Base-by-base conservation (phyloP, 2,888 invertebrate species). In the Eutolmus rufibarbis region DNA sequence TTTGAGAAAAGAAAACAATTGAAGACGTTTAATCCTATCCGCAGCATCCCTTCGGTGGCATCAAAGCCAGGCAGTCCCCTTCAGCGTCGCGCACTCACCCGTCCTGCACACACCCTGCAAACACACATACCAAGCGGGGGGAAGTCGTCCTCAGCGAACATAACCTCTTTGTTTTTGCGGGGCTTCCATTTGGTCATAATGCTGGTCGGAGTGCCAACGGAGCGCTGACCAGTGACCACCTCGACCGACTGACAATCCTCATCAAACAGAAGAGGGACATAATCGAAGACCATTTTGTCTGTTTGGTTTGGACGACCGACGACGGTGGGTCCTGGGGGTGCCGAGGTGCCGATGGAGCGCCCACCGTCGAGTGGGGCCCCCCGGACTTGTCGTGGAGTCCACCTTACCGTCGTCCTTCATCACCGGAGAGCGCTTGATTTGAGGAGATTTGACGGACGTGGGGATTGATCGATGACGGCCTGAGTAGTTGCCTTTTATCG, bases 241-340 rank as follows among this genome's bases (percentile, higher is more conserved):
- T 74, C 74, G 74, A 74, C 46, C 85, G 85, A 76, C 86, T 88
- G 86, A 88, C 88, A 88, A 87, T 88, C 86, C 86, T 88, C 86
- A 86, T 85, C 87, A 87, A 86, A 87, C 87, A 74, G 77, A 86
- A 81, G 74, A 74, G 85, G 85, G 85, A 85, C 85, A 74, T 85
- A 85, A 85, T 85, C 85, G 85, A 85, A 85, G 85, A 74, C 85
- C 82, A 74, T 40, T 85, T 85, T 74, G 74, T 85, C 74, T 85
- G 85, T 74, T 85, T 74, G 85, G 46, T 85, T 28, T 79, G 76
- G 28, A 66, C 8, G 66, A 28, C 66, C 19, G 28, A 9, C 66
- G 56, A 7, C 66, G 23, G 66, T 19, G 66, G 66, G 28, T 12
- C 12, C 19, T 66, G 4, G 57, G 9, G 66, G 28, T 16, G 16